Conservation (phyloP, 2,797 vertebrate genomes). For the Phaenicophaeus curvirostris region DNA sequence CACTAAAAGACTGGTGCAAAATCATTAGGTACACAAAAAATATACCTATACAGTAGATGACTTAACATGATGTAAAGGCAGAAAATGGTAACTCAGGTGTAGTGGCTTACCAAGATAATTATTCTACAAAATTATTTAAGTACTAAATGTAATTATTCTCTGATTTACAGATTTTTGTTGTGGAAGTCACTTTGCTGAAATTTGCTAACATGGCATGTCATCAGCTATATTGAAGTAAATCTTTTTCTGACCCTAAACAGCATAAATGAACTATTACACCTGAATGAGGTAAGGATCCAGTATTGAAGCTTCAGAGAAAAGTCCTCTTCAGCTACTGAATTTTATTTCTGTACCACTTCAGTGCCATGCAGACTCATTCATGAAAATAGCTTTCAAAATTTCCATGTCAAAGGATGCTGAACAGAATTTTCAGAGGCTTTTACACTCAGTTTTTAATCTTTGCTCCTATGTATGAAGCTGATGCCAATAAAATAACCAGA, state of each 20-base stretch:
- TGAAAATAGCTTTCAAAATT: neutral
- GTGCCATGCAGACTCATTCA: neutral
- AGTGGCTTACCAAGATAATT: neutral
- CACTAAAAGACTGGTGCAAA: neutral
- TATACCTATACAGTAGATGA: neutral
- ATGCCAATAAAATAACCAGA: neutral
- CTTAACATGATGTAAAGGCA: neutral
- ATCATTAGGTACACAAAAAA: neutral
- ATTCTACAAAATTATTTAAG: neutral
- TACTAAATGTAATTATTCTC: neutral
- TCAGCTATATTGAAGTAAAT: neutral
- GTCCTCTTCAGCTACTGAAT: neutral
- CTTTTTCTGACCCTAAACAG: neutral
- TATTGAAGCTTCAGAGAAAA: neutral
- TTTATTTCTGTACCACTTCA: neutral
- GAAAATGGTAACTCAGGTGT: neutral
- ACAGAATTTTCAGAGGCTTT: neutral
- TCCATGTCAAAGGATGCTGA: neutral
- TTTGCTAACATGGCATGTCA: neutral
- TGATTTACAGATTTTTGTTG: neutral
- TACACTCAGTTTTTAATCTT: slow-evolving; percentile 2
- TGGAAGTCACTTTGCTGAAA: neutral
- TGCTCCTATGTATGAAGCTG: neutral
- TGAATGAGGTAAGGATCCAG: neutral
- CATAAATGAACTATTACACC: neutral